Conservation (phyloP, 2,888 invertebrate genomes). For the Heliconius erato region DNA sequence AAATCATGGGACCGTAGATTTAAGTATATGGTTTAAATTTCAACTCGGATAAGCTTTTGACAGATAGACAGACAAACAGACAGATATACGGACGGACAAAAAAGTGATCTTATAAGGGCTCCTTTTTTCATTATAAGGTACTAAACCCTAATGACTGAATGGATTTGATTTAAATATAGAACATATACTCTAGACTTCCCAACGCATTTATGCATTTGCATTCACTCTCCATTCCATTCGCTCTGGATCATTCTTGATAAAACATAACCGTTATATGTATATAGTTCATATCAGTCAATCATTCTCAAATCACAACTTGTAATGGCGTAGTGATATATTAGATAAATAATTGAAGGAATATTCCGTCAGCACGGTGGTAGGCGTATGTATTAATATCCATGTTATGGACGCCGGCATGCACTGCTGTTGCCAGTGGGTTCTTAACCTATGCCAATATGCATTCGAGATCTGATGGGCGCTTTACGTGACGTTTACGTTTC, state of each 20-base stretch:
- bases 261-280: not conserved
- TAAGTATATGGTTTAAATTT: too few species aligned
- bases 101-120: too few species aligned
- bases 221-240: not conserved
- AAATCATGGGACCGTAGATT: too few species aligned
- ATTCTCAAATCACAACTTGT: constrained; percentile 5
- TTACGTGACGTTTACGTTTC: constrained; percentile 16
- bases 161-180: not conserved
- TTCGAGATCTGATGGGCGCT: constrained; percentile 6
- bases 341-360: constrained; percentile 27
- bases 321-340: constrained; percentile 28
- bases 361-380: constrained; percentile 30
- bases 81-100: too few species aligned
- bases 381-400: constrained; percentile 51
- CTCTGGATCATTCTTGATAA: not conserved
- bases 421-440: constrained; percentile 53
- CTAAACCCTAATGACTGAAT: too few species aligned
- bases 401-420: constrained; percentile 53
- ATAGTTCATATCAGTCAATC: constrained; percentile 3
- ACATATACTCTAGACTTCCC: not conserved
- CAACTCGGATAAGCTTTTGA: too few species aligned
- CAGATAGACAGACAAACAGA: too few species aligned
- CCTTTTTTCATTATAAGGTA: too few species aligned
- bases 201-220: not conserved
- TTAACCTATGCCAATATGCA: constrained; percentile 56